Conservation (phyloP, 2,113 vertebrate species). For the Gallinago media region DNA sequence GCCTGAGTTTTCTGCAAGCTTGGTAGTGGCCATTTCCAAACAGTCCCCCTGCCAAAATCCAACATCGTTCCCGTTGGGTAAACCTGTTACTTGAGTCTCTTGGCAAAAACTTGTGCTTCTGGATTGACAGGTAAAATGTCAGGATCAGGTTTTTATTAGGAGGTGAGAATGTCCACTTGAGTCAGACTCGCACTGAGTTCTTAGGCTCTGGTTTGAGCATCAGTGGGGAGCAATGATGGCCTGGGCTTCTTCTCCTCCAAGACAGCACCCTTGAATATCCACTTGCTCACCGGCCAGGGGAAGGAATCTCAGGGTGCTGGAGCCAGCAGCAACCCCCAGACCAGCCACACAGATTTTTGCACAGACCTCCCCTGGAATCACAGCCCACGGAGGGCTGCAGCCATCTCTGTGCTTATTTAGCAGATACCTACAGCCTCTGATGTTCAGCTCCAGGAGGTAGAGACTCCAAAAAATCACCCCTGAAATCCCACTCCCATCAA, state of each 20-base stretch:
- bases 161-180: rapidly evolving
- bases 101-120: rapidly evolving
- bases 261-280: not conserved
- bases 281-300: not conserved
- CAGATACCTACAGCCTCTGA: not conserved
- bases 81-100: not conserved
- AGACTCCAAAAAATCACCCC: not conserved
- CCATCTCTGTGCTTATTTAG: not conserved
- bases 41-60: not conserved
- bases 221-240: rapidly evolving
- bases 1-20: not conserved
- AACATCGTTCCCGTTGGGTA: rapidly evolving
- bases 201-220: not conserved
- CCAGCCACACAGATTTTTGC: not conserved
- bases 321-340: not conserved
- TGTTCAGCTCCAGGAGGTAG: not conserved
- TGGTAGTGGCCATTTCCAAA: not conserved
- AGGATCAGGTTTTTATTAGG: not conserved
- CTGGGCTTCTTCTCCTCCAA: not conserved
- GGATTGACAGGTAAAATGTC: rapidly evolving
- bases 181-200: rapidly evolving
- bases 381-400: not conserved
- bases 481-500: not conserved
- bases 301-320: not conserved
- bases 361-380: not conserved